Evolutionary conservation across 1,140 invertebrate genomes (phyloP).

Genomic region (Hypsibius dujardini): DNA sequence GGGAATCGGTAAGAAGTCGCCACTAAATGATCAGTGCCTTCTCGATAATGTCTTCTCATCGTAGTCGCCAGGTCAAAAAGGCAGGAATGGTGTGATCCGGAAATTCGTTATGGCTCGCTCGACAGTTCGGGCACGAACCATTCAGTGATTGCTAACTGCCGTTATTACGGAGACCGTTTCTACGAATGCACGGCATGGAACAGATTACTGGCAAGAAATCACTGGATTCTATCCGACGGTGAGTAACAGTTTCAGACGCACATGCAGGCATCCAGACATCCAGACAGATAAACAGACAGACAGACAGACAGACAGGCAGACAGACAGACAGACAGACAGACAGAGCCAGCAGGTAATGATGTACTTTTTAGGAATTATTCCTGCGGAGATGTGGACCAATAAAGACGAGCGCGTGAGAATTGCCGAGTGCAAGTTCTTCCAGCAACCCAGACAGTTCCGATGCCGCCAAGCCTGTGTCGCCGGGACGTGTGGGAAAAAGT

Average conservation of each 20-base stretch:
- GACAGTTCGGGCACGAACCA: too few relatives aligned
- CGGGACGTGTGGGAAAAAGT: neutral
- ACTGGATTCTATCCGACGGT: conserved; percentile 6
- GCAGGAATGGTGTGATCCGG: too few relatives aligned
- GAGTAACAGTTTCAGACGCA: neutral
- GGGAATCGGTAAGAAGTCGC: too few relatives aligned
- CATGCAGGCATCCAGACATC: neutral
- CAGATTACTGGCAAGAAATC: neutral
- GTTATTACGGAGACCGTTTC: conserved; percentile 13
- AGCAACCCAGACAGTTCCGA: neutral
- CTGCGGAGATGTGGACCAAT: neutral
- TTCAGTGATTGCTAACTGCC: neutral
- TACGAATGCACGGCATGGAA: conserved; percentile 17
- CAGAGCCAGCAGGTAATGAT: too few relatives aligned
- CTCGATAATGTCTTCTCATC: too few relatives aligned
- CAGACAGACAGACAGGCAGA: too few relatives aligned
- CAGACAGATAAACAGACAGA: too few relatives aligned
- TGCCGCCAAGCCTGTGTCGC: neutral
- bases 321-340: too few relatives aligned
- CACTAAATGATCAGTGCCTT: too few relatives aligned
- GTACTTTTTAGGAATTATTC: neutral
- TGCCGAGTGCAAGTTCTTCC: conserved; percentile 9
- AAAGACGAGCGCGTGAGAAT: neutral
- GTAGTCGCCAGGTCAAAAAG: too few relatives aligned
- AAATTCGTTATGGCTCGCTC: too few relatives aligned